Percentiles rank a stretch among this genome's conserved stretches.
Evolutionary conservation across 1,140 invertebrate species (phyloP).

Genomic region (Sesamia nonagrioides): DNA sequence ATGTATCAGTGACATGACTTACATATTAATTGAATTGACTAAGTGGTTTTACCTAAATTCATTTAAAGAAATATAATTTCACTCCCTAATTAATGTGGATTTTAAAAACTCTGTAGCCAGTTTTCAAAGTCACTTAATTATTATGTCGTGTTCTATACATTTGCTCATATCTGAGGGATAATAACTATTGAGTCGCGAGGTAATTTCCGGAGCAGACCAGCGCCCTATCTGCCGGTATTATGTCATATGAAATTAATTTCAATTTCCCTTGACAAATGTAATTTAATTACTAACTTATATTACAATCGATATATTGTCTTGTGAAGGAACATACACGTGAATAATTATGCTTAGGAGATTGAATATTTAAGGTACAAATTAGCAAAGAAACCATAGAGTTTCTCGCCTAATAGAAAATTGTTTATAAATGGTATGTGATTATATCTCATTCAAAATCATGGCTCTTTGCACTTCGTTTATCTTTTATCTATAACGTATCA

Average conservation of each 20-base stretch:
- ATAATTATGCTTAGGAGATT: not conserved
- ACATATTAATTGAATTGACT: no score
- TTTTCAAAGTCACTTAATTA: not conserved
- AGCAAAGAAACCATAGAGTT: not conserved
- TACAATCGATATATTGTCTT: not conserved
- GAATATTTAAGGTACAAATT: not conserved
- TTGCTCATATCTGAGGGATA: slow-evolving; percentile 22
- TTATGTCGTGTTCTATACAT: slow-evolving; percentile 4
- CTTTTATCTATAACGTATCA: not conserved
- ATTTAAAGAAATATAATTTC: no score
- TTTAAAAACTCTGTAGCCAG: not conserved
- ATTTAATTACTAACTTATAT: not conserved
- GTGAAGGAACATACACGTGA: not conserved
- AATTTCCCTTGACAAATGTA: slow-evolving; percentile 21
- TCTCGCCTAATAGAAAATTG: not conserved
- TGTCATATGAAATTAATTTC: slow-evolving; percentile 33
- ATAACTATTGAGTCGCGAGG: slow-evolving; percentile 17
- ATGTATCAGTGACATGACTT: not conserved
- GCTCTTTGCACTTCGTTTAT: not conserved
- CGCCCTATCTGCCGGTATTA: slow-evolving; percentile 11
- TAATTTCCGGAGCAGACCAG: slow-evolving; percentile 35
- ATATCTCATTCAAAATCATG: not conserved
- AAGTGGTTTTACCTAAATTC: no score
- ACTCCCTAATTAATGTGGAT: not conserved
- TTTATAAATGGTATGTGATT: not conserved